These are phyloP conservation scores for Urophycis tenuis DNA, from an alignment of 2,797 vertebrate genomes.

Conservation along the genomic window DNA sequence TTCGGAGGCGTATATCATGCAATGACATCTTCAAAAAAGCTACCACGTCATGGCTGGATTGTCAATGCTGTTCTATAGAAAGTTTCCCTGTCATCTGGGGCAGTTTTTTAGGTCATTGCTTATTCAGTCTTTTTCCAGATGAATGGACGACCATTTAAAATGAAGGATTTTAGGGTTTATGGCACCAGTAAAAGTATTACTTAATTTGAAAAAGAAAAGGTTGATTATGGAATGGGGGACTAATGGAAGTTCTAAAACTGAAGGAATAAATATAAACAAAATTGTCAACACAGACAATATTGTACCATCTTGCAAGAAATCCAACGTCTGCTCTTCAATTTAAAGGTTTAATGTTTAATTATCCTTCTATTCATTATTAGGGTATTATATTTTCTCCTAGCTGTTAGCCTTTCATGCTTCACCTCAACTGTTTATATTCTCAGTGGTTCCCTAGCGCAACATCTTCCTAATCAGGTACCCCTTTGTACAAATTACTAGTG, in stretches of 20 bases:
- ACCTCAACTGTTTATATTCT: neutral
- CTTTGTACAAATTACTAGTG: no score
- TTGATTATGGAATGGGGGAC: no score
- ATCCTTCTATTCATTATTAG: neutral
- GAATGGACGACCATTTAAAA: neutral
- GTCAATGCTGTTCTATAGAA: no score
- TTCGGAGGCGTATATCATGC: no score
- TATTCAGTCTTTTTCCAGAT: conserved; percentile 8
- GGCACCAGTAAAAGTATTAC: no score
- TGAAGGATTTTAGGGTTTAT: neutral
- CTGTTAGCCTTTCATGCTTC: neutral
- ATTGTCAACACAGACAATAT: neutral
- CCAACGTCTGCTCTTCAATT: neutral
- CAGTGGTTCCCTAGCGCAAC: neutral
- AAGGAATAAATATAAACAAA: no score
- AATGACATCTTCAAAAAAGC: no score
- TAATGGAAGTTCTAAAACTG: no score
- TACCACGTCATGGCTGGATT: no score
- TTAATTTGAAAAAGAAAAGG: no score
- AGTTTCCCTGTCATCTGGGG: conserved; percentile 39
- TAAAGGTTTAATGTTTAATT: neutral
- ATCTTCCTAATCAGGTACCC: neutral
- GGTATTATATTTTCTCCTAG: neutral
- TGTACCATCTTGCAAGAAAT: neutral
- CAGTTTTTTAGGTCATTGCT: conserved; percentile 32